phyloP scores from a whole-genome alignment of 2,113 vertebrate genomes.

The Crotalus tigris region DNA sequence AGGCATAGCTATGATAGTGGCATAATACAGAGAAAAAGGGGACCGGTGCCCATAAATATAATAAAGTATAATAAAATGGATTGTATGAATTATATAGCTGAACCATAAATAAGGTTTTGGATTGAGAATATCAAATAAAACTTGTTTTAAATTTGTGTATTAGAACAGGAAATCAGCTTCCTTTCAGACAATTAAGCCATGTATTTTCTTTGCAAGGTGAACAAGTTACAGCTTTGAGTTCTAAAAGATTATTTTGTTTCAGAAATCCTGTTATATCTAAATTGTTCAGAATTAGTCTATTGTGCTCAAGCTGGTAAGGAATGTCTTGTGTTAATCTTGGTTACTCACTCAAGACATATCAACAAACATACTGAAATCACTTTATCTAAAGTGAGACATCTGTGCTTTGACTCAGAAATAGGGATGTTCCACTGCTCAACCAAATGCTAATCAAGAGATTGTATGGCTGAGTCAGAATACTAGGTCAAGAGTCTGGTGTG shows the following conservation, averaged over 20 bases:
- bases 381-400: not conserved
- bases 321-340: not conserved
- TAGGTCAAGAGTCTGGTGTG: not conserved
- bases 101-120: slow-evolving; percentile 9
- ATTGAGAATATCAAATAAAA: not conserved
- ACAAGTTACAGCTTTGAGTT: not conserved
- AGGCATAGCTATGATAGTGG: not conserved
- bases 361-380: not conserved
- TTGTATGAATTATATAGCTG: not conserved
- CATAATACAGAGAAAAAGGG: not conserved
- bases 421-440: slow-evolving; percentile 11
- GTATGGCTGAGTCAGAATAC: slow-evolving; percentile 30
- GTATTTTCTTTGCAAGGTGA: not conserved
- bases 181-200: not conserved
- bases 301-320: not conserved
- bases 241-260: not conserved
- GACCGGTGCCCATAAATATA: not conserved
- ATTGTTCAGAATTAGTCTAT: not conserved
- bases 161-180: not conserved
- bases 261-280: not conserved
- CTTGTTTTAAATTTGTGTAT: not conserved
- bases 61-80: not conserved
- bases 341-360: not conserved
- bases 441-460: slow-evolving; percentile 1
- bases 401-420: slow-evolving; percentile 31